Evolutionary conservation across 2,113 vertebrate species (phyloP).

Genomic region (Apteryx mantelli): DNA sequence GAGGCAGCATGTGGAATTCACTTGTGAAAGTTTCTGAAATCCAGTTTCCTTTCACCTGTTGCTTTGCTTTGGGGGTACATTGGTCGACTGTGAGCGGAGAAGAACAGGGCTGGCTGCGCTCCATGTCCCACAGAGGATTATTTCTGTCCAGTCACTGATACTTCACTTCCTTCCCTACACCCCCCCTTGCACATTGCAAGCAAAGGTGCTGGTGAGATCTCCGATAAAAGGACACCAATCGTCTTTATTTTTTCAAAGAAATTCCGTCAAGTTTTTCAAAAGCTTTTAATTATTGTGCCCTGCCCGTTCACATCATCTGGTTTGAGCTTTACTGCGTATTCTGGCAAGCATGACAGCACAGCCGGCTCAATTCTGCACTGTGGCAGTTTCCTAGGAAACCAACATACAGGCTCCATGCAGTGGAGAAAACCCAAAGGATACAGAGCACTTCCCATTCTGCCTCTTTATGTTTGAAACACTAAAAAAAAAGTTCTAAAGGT

Average conservation of each 20-base stretch:
- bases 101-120: too few relatives aligned
- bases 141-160: too few relatives aligned
- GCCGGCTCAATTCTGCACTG: background rate
- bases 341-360: background rate
- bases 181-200: background rate
- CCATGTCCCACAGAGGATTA: too few relatives aligned
- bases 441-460: background rate
- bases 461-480: background rate
- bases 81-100: too few relatives aligned
- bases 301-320: background rate
- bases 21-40: too few relatives aligned
- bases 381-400: conserved; percentile 9
- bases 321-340: background rate
- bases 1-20: too few relatives aligned
- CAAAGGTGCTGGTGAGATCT: background rate
- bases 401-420: background rate
- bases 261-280: background rate
- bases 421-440: background rate
- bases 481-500: background rate
- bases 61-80: too few relatives aligned
- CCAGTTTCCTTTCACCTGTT: too few relatives aligned
- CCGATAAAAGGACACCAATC: background rate
- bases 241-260: background rate
- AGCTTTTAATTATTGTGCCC: background rate
- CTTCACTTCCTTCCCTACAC: background rate